Evolutionary conservation across 92 coral and sea anemone species (phyloP).

Genomic region (Bergia puertoricense): DNA sequence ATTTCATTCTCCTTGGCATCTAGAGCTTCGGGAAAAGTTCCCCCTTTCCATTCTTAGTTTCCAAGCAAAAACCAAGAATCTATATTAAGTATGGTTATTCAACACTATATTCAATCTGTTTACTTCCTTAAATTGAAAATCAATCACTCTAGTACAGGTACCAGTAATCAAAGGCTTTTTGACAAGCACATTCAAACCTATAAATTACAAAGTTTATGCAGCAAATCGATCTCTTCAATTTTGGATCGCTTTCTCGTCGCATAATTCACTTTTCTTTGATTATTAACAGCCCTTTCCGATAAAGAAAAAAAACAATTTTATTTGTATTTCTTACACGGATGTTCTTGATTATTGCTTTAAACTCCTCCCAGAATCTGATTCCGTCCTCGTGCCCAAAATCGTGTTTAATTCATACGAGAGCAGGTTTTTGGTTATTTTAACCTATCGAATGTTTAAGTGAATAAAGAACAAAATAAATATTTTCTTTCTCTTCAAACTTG

Average conservation of each 20-base stretch:
- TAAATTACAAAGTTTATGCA: slow-evolving; percentile 23
- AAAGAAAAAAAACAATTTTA: neutral
- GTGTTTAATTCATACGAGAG: slow-evolving; percentile 67
- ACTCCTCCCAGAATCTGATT: slow-evolving; percentile 51
- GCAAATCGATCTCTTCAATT: slow-evolving; percentile 26
- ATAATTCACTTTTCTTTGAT: slow-evolving; percentile 33
- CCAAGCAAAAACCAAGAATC: slow-evolving; percentile 41
- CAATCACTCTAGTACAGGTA: slow-evolving; percentile 53
- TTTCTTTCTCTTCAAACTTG: slow-evolving; percentile 42
- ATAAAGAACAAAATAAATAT: slow-evolving; percentile 44
- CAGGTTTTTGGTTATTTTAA: slow-evolving; percentile 59
- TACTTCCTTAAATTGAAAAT: slow-evolving; percentile 40
- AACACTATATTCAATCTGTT: slow-evolving; percentile 1
- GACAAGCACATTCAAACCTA: slow-evolving; percentile 20
- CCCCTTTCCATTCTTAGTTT: slow-evolving; percentile 48
- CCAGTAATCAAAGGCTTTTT: slow-evolving; percentile 48
- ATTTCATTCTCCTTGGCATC: slow-evolving; percentile 84
- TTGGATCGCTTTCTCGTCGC: neutral
- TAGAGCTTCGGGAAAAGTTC: slow-evolving; percentile 45
- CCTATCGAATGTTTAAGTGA: slow-evolving; percentile 39
- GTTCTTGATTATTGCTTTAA: slow-evolving; percentile 47
- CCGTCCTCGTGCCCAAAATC: slow-evolving; percentile 58
- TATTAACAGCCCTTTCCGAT: neutral
- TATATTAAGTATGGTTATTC: slow-evolving; percentile 2
- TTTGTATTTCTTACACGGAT: slow-evolving; percentile 30